Percentiles rank a stretch among this genome's conserved stretches.
phyloP scores from a whole-genome alignment of 30 jellyfish, hydroid and myxozoan species.

The Turritopsis dohrnii region DNA sequence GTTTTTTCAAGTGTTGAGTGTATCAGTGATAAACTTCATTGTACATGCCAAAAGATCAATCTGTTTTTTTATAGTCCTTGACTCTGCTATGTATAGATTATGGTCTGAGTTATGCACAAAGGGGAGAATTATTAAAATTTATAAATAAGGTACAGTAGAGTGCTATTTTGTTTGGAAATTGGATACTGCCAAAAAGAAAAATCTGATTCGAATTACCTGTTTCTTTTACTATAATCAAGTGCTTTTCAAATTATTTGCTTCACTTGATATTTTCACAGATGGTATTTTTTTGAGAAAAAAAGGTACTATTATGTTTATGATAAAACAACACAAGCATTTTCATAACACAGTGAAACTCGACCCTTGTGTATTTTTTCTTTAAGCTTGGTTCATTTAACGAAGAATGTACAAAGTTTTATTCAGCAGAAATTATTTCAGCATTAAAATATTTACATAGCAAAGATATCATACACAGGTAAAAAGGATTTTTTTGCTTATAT shows the following conservation, averaged over 20 bases:
- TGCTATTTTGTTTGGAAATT: too few relatives aligned
- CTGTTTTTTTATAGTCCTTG: conserved; percentile 23
- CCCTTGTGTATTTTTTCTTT: neutral
- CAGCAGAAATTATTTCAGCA: conserved; percentile 94
- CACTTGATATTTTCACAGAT: too few relatives aligned
- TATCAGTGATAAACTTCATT: too few relatives aligned
- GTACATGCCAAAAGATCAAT: too few relatives aligned
- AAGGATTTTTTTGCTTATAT: neutral
- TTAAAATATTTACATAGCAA: conserved; percentile 78
- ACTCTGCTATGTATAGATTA: conserved; percentile 48
- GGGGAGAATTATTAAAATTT: conserved; percentile 85
- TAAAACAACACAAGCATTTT: too few relatives aligned
- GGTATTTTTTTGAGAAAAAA: too few relatives aligned
- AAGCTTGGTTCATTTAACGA: conserved; percentile 95
- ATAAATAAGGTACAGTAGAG: conserved; percentile 82
- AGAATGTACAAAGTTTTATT: conserved; percentile 81
- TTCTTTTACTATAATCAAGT: too few relatives aligned
- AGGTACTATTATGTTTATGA: too few relatives aligned
- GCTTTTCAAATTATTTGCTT: too few relatives aligned
- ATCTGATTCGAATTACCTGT: too few relatives aligned
- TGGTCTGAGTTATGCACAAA: conserved; percentile 89
- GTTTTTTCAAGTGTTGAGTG: too few relatives aligned
- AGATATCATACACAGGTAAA: conserved; percentile 96
- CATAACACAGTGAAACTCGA: neutral
- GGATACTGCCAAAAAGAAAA: too few relatives aligned